Evolutionary conservation across 2,113 vertebrate species (phyloP).

Genomic region (Nibea coibor): DNA sequence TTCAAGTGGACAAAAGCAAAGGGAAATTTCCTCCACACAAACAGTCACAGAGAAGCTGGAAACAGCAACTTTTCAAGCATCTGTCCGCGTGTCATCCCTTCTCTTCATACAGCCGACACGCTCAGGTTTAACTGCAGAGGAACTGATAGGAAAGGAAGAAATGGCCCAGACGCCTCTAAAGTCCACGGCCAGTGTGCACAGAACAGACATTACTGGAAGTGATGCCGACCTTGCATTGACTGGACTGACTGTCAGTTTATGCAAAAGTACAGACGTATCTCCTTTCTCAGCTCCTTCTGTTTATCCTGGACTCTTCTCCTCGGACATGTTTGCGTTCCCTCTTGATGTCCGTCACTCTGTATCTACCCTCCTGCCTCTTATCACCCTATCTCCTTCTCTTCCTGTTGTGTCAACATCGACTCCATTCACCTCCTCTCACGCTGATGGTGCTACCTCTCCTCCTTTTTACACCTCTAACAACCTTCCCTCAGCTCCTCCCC

Average conservation of each 20-base stretch:
- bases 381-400: background rate
- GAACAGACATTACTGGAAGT: background rate
- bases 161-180: background rate
- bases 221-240: background rate
- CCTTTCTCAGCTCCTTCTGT: background rate
- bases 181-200: background rate
- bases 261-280: background rate
- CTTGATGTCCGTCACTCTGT: background rate
- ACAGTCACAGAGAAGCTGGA: background rate
- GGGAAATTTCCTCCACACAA: background rate
- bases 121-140: background rate
- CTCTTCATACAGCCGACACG: constrained; percentile 1
- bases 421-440: background rate
- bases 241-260: constrained; percentile 1
- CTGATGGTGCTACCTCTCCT: too few relatives aligned
- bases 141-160: background rate
- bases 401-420: background rate
- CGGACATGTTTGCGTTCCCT: background rate
- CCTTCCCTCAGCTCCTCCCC: background rate
- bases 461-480: background rate
- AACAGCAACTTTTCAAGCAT: background rate
- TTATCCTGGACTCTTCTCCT: background rate
- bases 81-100: background rate
- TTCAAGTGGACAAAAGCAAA: background rate
- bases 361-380: background rate